Conservation (phyloP, 2,888 invertebrate species). For the Apodemia mormo region DNA sequence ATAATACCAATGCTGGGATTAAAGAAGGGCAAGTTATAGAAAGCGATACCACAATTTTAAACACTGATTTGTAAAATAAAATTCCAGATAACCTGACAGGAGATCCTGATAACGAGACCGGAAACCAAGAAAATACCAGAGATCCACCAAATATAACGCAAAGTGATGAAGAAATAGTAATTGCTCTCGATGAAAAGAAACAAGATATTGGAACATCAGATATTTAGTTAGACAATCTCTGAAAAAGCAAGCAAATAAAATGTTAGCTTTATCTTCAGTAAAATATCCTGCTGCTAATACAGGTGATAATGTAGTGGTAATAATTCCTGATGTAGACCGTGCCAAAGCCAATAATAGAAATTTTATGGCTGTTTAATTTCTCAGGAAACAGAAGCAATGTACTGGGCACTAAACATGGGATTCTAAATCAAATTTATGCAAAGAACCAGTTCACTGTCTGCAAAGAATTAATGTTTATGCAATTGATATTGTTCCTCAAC, state of each 20-base stretch:
- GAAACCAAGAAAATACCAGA: conserved; percentile 25
- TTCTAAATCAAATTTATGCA: not conserved
- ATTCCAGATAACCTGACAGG: conserved; percentile 16
- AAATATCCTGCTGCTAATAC: not conserved
- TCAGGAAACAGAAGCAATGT: too few species aligned
- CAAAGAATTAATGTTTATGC: too few species aligned
- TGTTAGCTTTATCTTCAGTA: not conserved
- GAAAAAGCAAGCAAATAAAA: not conserved
- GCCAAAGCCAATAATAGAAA: not conserved
- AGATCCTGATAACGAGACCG: conserved; percentile 17
- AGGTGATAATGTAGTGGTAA: not conserved
- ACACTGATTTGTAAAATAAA: conserved; percentile 16
- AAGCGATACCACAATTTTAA: conserved; percentile 14
- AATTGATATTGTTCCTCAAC: conserved; percentile 17
- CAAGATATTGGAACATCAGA: not conserved
- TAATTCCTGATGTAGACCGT: not conserved
- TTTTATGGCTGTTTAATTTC: not conserved
- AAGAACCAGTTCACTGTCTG: conserved; percentile 28
- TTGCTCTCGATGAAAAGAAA: conserved; percentile 21
- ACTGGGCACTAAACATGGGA: not conserved
- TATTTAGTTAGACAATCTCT: not conserved
- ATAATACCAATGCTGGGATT: too few species aligned
- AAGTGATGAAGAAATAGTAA: conserved; percentile 23
- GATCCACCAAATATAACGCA: conserved; percentile 23
- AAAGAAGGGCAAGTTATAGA: conserved; percentile 13